Evolutionary conservation across 92 coral and sea anemone genomes (phyloP).

Genomic region (Desmophyllum pertusum): DNA sequence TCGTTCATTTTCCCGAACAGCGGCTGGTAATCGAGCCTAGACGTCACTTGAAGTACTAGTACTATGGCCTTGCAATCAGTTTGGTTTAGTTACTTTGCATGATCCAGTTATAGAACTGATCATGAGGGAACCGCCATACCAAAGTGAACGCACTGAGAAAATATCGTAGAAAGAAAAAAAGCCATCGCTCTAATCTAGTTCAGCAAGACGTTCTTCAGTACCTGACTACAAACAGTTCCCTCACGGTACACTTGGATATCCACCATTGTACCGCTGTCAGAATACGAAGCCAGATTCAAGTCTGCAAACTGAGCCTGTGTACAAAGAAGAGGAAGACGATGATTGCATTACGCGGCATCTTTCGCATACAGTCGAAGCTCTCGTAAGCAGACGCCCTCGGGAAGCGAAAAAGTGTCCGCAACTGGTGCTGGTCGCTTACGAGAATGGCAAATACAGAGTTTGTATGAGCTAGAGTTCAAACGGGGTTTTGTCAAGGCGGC

Average conservation of each 20-base stretch:
- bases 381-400: too few relatives aligned
- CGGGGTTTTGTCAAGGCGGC: too few relatives aligned
- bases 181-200: background rate
- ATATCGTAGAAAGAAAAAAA: background rate
- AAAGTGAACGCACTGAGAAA: background rate
- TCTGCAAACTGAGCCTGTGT: constrained; percentile 93
- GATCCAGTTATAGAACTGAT: background rate
- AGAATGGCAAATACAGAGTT: too few relatives aligned
- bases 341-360: background rate
- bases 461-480: too few relatives aligned
- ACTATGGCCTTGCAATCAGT: too few relatives aligned
- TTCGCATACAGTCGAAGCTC: too few relatives aligned
- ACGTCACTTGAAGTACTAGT: too few relatives aligned
- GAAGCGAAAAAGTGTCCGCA: too few relatives aligned
- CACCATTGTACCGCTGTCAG: constrained; percentile 96
- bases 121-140: background rate
- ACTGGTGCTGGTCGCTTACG: too few relatives aligned
- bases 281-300: constrained; percentile 92
- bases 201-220: constrained; percentile 18
- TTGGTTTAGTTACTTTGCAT: background rate
- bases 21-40: too few relatives aligned
- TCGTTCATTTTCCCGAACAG: too few relatives aligned
- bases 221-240: constrained; percentile 97
- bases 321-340: background rate
- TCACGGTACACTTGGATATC: constrained; percentile 94